Base-by-base conservation (phyloP, 1,140 invertebrate genomes). In the Homalodisca vitripennis region DNA sequence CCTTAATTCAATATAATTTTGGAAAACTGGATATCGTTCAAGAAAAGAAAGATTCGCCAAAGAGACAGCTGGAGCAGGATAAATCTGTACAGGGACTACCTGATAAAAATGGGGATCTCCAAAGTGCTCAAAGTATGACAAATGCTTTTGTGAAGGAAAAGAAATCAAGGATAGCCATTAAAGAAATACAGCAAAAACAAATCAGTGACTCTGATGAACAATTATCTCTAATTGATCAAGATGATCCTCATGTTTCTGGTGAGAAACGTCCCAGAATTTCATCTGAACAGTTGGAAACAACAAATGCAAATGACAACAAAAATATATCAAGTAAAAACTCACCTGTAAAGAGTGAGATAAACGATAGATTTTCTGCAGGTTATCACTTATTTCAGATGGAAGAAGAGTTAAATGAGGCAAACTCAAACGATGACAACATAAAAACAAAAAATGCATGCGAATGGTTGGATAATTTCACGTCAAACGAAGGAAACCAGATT, bases 101-200 rank as follows among this genome's bases (percentile, higher is more conserved):
- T n/a, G n/a, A n/a, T n/a, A n/a, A n/a, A n/a, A n/a, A n/a, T n/a
- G n/a, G n/a, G n/a, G n/a, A n/a, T n/a, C n/a, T n/a, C n/a, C n/a
- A n/a, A n/a, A n/a, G n/a, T n/a, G n/a, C n/a, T n/a, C n/a, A n/a
- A n/a, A n/a, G n/a, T n/a, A n/a, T n/a, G n/a, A n/a, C n/a, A n/a
- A n/a, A n/a, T n/a, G n/a, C n/a, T n/a, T n/a, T n/a, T n/a, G 6
- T 3, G 6, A 60, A n/a, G 29, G 55, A 10, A 12, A 60, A 60
- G n/a, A 60, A 60, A 60, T 60, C 55, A 22, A 60, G 55, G 29
- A 60, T 60, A 60, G 55, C 55, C 27, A 60, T 60, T 22, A 60
- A 60, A n/a, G 55, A 60, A 30, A 30, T 60, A 27, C 55, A 41
- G 34, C 34, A 17, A 41, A 41, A 10, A 6, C 34, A 41, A 41